A percentile compares a stretch with the other conserved stretches of the same genome.
phyloP scores from a whole-genome alignment of 1,140 invertebrate species.

The Lepidostoma basale region DNA sequence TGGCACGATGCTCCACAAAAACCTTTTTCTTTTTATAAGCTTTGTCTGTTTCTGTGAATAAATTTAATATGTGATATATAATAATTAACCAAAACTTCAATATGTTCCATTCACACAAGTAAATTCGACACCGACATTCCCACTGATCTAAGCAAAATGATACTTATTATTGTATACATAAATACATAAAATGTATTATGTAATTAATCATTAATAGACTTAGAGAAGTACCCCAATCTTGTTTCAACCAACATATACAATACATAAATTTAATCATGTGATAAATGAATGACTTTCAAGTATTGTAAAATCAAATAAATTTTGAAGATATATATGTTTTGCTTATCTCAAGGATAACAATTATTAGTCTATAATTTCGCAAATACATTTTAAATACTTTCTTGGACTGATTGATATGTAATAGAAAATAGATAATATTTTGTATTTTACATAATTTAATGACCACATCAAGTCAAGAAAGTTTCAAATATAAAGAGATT shows the following conservation, averaged over 20 bases:
- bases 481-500: too few species aligned
- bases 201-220: too few species aligned
- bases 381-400: not conserved
- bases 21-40: slow-evolving; percentile 39
- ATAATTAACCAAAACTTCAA: too few species aligned
- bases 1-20: slow-evolving; percentile 34
- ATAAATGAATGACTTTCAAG: not conserved
- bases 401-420: not conserved
- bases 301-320: not conserved
- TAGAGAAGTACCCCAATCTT: too few species aligned
- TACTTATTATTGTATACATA: too few species aligned
- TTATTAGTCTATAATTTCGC: not conserved
- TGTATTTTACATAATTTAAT: not conserved
- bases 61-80: too few species aligned
- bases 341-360: not conserved
- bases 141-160: too few species aligned
- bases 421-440: not conserved
- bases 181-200: too few species aligned
- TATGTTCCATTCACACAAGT: too few species aligned
- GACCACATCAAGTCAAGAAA: not conserved
- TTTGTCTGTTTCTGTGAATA: slow-evolving; percentile 24
- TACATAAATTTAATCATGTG: not conserved
- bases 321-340: not conserved
- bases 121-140: too few species aligned
- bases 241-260: too few species aligned